Evolutionary conservation across 1,140 invertebrate species (phyloP).

Genomic region (Caerostris extrusa): DNA sequence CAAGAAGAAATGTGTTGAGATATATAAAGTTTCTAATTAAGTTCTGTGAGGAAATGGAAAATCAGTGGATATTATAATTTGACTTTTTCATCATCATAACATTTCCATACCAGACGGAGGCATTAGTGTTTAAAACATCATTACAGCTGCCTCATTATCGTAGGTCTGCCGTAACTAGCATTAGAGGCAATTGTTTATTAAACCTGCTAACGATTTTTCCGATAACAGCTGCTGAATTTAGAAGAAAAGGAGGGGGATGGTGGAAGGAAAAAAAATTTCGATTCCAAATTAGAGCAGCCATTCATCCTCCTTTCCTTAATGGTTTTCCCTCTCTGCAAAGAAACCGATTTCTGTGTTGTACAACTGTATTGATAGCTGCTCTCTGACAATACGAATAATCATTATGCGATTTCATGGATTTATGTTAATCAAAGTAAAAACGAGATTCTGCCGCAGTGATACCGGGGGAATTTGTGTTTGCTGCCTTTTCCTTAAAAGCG

Average conservation of each 20-base stretch:
- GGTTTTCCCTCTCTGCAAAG: not conserved
- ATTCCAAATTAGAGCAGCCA: conserved; percentile 9
- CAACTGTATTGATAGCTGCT: conserved; percentile 33
- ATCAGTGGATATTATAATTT: no score
- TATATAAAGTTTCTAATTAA: no score
- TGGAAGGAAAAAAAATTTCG: not conserved
- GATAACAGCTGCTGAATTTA: not conserved
- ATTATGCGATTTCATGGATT: conserved; percentile 59
- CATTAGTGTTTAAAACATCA: conserved; percentile 63
- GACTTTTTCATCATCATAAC: no score
- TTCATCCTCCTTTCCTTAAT: not conserved
- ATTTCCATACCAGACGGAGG: conserved; percentile 6
- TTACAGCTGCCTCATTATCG: conserved; percentile 38
- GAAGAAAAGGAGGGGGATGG: not conserved
- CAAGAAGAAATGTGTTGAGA: no score
- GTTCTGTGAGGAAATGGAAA: no score
- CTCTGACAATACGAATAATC: conserved; percentile 47
- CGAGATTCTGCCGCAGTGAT: not conserved
- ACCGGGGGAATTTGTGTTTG: no score
- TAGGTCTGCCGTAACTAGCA: conserved; percentile 13
- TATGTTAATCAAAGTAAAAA: conserved; percentile 62
- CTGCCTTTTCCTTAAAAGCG: not conserved
- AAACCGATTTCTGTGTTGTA: not conserved
- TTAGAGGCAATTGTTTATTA: conserved; percentile 50
- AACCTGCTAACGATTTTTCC: conserved; percentile 47